Percentiles rank a stretch among this genome's conserved stretches.
Conservation (phyloP, 2,113 vertebrate species). For the Anas platyrhynchos region DNA sequence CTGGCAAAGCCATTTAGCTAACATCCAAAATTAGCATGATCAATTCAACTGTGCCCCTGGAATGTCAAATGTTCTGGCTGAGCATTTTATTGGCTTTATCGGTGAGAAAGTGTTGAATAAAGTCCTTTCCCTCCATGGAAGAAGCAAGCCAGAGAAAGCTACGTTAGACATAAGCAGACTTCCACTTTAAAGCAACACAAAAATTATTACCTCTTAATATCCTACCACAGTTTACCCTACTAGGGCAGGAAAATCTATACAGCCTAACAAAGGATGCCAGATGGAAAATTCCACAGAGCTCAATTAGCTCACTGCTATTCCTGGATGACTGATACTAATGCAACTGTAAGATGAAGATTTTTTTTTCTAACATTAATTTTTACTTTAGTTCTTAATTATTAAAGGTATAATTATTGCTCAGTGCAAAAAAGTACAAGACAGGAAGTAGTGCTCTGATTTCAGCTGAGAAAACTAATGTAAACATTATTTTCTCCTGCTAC, state of each 20-base stretch:
- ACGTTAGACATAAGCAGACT: constrained; percentile 6
- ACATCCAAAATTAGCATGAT: neutral
- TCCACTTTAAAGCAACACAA: neutral
- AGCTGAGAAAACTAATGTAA: neutral
- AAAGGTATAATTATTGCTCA: neutral
- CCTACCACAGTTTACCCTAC: constrained; percentile 36
- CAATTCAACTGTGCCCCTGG: neutral
- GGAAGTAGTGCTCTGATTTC: neutral
- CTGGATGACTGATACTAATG: constrained; percentile 36
- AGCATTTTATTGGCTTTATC: neutral
- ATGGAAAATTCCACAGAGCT: constrained; percentile 71
- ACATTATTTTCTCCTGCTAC: neutral
- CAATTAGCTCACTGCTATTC: constrained; percentile 60
- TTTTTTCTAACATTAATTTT: neutral
- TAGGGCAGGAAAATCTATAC: constrained; percentile 43
- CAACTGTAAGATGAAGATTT: neutral
- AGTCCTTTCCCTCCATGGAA: neutral
- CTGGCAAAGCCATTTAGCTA: neutral
- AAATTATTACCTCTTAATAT: constrained; percentile 59
- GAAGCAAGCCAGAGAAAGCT: neutral
- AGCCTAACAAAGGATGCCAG: constrained; percentile 57
- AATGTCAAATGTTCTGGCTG: neutral
- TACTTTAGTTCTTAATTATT: neutral
- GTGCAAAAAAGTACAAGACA: neutral
- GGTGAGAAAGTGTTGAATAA: neutral